Percentiles rank a stretch among this genome's conserved stretches.
Evolutionary conservation across 2,113 vertebrate genomes (phyloP).

Genomic region (Scolopax mira): DNA sequence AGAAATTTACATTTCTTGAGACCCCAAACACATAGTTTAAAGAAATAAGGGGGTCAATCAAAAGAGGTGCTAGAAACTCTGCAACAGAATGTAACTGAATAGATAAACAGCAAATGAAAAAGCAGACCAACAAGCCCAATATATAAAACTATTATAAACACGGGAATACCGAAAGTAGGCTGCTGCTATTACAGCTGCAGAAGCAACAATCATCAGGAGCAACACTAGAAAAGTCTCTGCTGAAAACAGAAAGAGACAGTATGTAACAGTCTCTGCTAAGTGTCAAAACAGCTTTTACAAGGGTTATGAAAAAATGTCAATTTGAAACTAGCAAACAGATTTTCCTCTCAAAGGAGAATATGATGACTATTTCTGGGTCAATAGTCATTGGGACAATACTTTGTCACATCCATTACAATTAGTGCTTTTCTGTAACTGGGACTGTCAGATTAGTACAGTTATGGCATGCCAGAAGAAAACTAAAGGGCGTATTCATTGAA

Average conservation of each 20-base stretch:
- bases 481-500: not conserved
- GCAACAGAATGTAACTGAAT: slow-evolving; percentile 37
- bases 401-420: not conserved
- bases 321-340: not conserved
- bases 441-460: not conserved
- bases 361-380: slow-evolving; percentile 18
- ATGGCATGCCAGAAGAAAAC: not conserved
- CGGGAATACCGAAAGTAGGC: slow-evolving; percentile 34
- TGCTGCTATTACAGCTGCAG: slow-evolving; percentile 1
- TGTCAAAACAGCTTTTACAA: slow-evolving; percentile 17
- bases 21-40: slow-evolving; percentile 34
- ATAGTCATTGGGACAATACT: not conserved
- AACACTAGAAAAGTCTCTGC: not conserved
- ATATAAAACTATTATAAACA: not conserved
- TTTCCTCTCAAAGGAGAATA: not conserved
- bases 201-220: slow-evolving; percentile 8
- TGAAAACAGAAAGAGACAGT: not conserved
- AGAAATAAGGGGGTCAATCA: slow-evolving; percentile 43
- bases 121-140: not conserved
- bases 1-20: slow-evolving; percentile 45
- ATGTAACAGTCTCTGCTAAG: not conserved
- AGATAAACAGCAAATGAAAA: slow-evolving; percentile 52
- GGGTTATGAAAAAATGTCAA: not conserved
- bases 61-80: slow-evolving; percentile 38
- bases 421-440: not conserved